Evolutionary conservation across 2,113 vertebrate genomes (phyloP), one percentile per base, ranked within the genome.

Genomic region (Zosterops japonicus): DNA sequence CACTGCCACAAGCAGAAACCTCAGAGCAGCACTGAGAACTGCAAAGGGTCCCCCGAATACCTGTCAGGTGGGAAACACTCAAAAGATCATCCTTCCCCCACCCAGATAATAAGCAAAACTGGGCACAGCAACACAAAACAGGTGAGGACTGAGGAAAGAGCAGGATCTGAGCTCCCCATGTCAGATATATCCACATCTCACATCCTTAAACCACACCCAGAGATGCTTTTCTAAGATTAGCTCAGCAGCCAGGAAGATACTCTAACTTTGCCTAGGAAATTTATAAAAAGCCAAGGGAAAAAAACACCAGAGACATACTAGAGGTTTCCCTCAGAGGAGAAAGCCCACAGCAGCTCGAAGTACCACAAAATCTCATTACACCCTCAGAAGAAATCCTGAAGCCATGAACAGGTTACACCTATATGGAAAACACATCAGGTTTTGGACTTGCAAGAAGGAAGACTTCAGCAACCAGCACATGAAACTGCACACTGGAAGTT

Each of bases 211-310:
- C 8, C 2, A 2, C 33, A 10, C 22, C 81, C 50, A 28, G 14
- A 71, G 27, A 35, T 2, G 2, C 29, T 63, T 76, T 68, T 19
- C 41, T 74, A 74, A 55, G 12, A 49, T 33, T 39, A 65, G 14
- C 7, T 50, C 29, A 77, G 41, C 31, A 68, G 33, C 44, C 3
- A 2, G 0, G 0, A 91, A 47, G 2, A 19, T 8, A 55, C 4
- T 52, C 46, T 35, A 47, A 35, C n/a, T 81, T 77, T 47, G 24
- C 41, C 47, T 29, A 75, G 36, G 57, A 83, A 65, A 22, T 28
- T 63, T 27, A 63, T 27, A 27, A 44, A 52, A 39, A n/a, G 5
- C 36, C 24, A 52, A 36, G 6, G 15, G 6, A 9, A n/a, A 35
- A 15, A 15, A 31, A 1, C 13, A 13, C 6, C 36, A 16, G 6